Evolutionary conservation across 1,140 invertebrate genomes (phyloP), one percentile per base, ranked within the genome.

Genomic region (Berghia stephanieae): DNA sequence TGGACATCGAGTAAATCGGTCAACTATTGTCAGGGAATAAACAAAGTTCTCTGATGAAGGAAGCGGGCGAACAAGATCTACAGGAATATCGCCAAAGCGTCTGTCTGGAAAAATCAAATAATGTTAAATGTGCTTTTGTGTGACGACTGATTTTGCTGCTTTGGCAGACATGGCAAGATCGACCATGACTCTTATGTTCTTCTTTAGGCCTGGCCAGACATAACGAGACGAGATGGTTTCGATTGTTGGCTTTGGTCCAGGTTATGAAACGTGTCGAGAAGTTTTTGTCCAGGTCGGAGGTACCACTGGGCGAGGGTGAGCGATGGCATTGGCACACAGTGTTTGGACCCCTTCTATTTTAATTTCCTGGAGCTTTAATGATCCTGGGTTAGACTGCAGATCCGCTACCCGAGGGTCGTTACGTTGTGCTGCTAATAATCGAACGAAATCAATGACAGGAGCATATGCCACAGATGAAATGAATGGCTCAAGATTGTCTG

Each of bases 21-120:
- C 63, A 8, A 70, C 43, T 8, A 57, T 38, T 0, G 90, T 91
- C 1, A 91, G 79, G 18, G 80, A 38, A 78, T 75, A 91, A 91
- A 18, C 36, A 36, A 46, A 75, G 84, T 13, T 82, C 87, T 16
- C 85, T 34, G 82, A 81, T 5, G 72, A 70, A n/a, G n/a, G n/a
- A n/a, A n/a, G n/a, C n/a, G n/a, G n/a, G n/a, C n/a, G n/a, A n/a
- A n/a, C n/a, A n/a, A n/a, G n/a, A n/a, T n/a, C n/a, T n/a, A n/a
- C n/a, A n/a, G n/a, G n/a, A n/a, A n/a, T n/a, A n/a, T n/a, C n/a
- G n/a, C n/a, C n/a, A n/a, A n/a, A n/a, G n/a, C n/a, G n/a, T n/a
- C n/a, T n/a, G n/a, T n/a, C n/a, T 36, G 89, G 88, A 1, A 92
- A 21, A 21, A 36, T 13, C 10, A 73, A 73, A 55, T 10, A 46